Conservation (phyloP, 2,113 vertebrate genomes). For the Erinaceus europaeus region DNA sequence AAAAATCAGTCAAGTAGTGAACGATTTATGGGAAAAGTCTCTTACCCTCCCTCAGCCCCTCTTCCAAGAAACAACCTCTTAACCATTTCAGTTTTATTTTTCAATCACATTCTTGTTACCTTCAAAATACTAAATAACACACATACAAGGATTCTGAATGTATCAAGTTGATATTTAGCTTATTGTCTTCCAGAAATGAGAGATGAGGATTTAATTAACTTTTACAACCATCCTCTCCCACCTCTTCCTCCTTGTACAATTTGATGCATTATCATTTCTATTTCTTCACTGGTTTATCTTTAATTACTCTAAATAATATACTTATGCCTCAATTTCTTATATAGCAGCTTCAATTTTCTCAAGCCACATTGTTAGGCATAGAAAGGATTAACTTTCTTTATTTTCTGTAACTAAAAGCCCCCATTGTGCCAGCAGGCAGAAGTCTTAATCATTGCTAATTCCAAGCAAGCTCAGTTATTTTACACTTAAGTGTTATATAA, state of each 20-base stretch:
- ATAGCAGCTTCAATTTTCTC: conserved; percentile 55
- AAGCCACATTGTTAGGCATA: conserved; percentile 12
- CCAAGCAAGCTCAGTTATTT: neutral
- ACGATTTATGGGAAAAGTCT: conserved; percentile 12
- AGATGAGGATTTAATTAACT: conserved; percentile 63
- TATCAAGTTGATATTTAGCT: conserved; percentile 58
- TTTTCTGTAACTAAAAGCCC: conserved; percentile 56
- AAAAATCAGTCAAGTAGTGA: conserved; percentile 29
- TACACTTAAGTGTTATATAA: conserved; percentile 12
- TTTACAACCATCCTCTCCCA: conserved; percentile 14
- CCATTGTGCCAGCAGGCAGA: conserved; percentile 24
- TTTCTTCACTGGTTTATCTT: conserved; percentile 66
- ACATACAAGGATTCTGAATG: conserved; percentile 39
- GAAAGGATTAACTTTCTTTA: conserved; percentile 46
- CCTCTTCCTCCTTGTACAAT: conserved; percentile 16
- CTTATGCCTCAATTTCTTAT: conserved; percentile 53
- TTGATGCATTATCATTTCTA: conserved; percentile 62
- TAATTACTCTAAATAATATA: conserved; percentile 68
- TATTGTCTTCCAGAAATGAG: conserved; percentile 63
- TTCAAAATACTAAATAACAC: conserved; percentile 52
- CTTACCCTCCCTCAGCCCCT: neutral
- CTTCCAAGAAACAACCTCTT: conserved; percentile 16
- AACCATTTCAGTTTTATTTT: neutral
- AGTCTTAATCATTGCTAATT: conserved; percentile 7
- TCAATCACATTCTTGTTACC: conserved; percentile 23